Conservation (phyloP, 2,797 vertebrate genomes). For the Acipenser ruthenus region DNA sequence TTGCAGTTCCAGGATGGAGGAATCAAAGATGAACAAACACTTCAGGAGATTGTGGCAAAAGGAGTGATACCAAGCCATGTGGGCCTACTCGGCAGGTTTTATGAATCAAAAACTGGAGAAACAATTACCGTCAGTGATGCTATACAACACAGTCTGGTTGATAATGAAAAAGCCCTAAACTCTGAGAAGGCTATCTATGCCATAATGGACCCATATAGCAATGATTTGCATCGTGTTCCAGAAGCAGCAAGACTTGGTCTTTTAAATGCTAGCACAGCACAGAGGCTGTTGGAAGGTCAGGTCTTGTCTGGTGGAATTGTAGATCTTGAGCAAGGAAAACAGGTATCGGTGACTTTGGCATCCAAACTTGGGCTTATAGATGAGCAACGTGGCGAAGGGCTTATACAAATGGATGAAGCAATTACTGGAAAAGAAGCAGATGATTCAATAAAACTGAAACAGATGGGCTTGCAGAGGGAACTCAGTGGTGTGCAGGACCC, state of each 20-base stretch:
- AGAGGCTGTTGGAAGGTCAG: conserved; percentile 20
- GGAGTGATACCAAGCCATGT: conserved; percentile 27
- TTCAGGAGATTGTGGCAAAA: conserved; percentile 28
- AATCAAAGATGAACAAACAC: conserved; percentile 20
- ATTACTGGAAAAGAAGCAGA: conserved; percentile 21
- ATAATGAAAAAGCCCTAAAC: conserved; percentile 24
- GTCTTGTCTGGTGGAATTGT: conserved; percentile 5
- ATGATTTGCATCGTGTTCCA: conserved; percentile 15
- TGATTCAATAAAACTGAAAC: conserved; percentile 16
- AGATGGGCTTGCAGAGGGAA: conserved; percentile 21
- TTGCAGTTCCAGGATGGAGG: conserved; percentile 25
- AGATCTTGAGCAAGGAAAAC: conserved; percentile 15
- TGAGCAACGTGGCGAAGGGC: conserved; percentile 23
- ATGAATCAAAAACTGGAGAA: conserved; percentile 23
- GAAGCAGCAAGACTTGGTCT: conserved; percentile 22
- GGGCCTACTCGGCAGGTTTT: conserved; percentile 27
- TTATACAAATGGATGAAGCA: conserved; percentile 18
- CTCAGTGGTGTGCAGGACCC: conserved; percentile 7
- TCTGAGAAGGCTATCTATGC: conserved; percentile 21
- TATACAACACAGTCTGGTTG: conserved; percentile 25
- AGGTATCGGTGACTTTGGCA: conserved; percentile 18
- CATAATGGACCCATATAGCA: conserved; percentile 26
- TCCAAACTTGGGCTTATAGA: conserved; percentile 27
- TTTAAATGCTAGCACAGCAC: conserved; percentile 20
- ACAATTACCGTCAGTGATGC: conserved; percentile 30